Evolutionary conservation across 2,888 invertebrate species (phyloP).

Genomic region (Abscondita cerata): DNA sequence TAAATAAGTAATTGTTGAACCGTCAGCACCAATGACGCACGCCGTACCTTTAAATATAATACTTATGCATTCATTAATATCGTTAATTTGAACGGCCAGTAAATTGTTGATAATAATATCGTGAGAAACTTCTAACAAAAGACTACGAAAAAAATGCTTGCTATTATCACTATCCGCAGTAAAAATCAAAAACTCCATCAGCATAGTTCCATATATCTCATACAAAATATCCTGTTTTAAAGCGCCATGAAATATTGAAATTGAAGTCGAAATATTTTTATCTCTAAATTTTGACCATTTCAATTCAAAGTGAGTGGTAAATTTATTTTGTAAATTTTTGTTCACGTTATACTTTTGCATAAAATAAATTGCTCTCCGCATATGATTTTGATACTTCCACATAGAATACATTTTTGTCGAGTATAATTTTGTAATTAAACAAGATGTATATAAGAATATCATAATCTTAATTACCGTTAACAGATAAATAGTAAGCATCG

Average conservation of each 20-base stretch:
- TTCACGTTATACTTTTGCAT: slow-evolving; percentile 19
- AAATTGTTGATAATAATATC: slow-evolving; percentile 19
- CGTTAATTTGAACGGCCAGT: slow-evolving; percentile 26
- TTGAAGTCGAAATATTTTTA: slow-evolving; percentile 1
- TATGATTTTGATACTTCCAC: slow-evolving; percentile 26
- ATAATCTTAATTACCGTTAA: too few relatives aligned
- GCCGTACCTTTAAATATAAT: slow-evolving; percentile 24
- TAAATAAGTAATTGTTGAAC: slow-evolving; percentile 23
- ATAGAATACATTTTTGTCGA: background rate
- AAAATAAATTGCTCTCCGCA: slow-evolving; percentile 17
- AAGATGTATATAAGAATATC: too few relatives aligned
- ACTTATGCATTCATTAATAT: slow-evolving; percentile 17
- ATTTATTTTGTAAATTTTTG: slow-evolving; percentile 16
- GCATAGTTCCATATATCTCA: slow-evolving; percentile 29
- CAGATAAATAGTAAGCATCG: too few relatives aligned
- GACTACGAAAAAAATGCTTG: slow-evolving; percentile 25
- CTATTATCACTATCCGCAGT: slow-evolving; percentile 13
- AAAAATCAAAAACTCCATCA: slow-evolving; percentile 20
- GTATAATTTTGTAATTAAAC: too few relatives aligned
- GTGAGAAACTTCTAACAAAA: slow-evolving; percentile 19
- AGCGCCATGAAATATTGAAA: slow-evolving; percentile 14
- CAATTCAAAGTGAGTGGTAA: slow-evolving; percentile 24
- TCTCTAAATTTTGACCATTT: slow-evolving; percentile 27
- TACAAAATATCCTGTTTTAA: slow-evolving; percentile 34
- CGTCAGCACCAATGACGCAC: slow-evolving; percentile 32